A percentile compares a stretch with the other conserved stretches of the same genome.
These are phyloP conservation scores for Xestoiulus laeticollis DNA, from an alignment of 2,888 invertebrate genomes.

Conservation along the genomic window DNA sequence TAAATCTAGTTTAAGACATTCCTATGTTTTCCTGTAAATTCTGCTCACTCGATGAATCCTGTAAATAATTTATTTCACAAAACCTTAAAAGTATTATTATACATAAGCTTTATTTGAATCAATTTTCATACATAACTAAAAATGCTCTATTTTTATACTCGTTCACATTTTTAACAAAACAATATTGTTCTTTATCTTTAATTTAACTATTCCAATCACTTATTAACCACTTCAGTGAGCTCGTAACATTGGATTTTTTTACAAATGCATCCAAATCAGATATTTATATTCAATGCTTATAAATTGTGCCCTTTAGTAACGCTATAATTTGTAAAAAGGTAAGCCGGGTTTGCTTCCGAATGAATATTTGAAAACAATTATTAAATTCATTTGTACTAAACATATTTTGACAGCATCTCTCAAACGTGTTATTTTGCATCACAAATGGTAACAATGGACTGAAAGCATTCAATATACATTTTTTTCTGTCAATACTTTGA, in stretches of 20 bases:
- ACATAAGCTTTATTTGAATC: conserved; percentile 20
- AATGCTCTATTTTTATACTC: conserved; percentile 29
- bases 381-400: conserved; percentile 16
- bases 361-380: conserved; percentile 8
- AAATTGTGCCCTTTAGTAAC: conserved; percentile 21
- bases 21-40: too few relatives aligned
- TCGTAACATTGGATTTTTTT: conserved; percentile 39
- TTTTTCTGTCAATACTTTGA: neutral
- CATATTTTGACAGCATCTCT: conserved; percentile 8
- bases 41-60: too few relatives aligned
- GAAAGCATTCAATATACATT: conserved; percentile 17
- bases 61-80: neutral
- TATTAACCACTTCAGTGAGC: conserved; percentile 22
- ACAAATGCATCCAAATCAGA: conserved; percentile 11
- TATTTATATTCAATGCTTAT: conserved; percentile 23
- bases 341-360: neutral
- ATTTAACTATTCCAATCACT: neutral
- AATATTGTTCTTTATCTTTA: conserved; percentile 11
- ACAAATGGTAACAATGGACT: conserved; percentile 29
- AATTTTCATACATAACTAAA: conserved; percentile 23
- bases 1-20: neutral
- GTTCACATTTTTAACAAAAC: conserved; percentile 44
- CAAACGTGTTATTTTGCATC: conserved; percentile 25
- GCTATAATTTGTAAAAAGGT: conserved; percentile 28
- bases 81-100: conserved; percentile 6